Base-by-base conservation (phyloP, 2,113 vertebrate genomes). In the Gobiocypris rarus region DNA sequence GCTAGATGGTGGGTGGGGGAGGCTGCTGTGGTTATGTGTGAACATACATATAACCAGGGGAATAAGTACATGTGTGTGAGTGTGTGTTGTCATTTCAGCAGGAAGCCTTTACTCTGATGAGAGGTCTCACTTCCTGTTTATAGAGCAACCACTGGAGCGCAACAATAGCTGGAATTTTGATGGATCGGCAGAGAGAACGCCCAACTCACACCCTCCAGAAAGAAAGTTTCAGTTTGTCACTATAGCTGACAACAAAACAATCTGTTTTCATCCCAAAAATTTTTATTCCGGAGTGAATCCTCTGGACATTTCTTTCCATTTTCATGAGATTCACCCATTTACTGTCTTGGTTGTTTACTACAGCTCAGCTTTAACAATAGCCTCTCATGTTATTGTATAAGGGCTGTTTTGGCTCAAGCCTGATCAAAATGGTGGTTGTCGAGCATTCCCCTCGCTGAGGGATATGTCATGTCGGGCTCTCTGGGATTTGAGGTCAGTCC, bases 91-190 rank as follows among this genome's bases (percentile, higher is more conserved):
- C 80, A 71, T 83, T 88, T 86, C 43, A 83, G 67, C 54, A 85
- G 77, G 76, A 87, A 84, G 69, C 82, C 84, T 81, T 75, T 73
- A 84, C 81, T 83, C 75, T 75, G 76, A 69, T 82, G 48, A 69
- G 84, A 85, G 26, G 63, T 87, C 58, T 70, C 61, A 88, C 84
- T 86, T 88, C 84, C 87, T 86, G 87, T 88, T 88, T 86, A 86
- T 84, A 75, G 75, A 86, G 76, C 69, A 79, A 84, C 77, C 81
- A 83, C 59, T 78, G 45, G 71, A 88, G 81, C 41, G 54, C 84
- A 86, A 88, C 87, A 86, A 86, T 86, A 76, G 84, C 52, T 75
- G 74, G 84, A 80, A 83, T 88, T 82, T 71, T 75, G 75, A 75
- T 83, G 59, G 59, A 85, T 61, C 70, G 65, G 50, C 50, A 34